Evolutionary conservation across 2,888 invertebrate species (phyloP).

Genomic region (Iselma pallidipennis): DNA sequence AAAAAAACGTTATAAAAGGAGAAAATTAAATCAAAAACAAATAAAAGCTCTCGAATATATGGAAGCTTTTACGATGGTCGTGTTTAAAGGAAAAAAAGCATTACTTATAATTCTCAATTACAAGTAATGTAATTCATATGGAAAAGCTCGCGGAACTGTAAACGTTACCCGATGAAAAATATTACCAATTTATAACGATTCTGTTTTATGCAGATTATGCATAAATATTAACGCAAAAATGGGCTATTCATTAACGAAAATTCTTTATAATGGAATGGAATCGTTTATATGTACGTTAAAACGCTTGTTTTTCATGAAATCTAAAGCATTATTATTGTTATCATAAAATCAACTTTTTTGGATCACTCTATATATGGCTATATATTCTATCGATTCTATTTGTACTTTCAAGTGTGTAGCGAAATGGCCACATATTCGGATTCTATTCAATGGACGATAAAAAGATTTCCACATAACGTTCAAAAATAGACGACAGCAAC

Average conservation of each 20-base stretch:
- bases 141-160: neutral
- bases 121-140: neutral
- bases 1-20: neutral
- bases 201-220: too few relatives aligned
- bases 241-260: too few relatives aligned
- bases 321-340: too few relatives aligned
- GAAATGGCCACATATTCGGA: constrained; percentile 21
- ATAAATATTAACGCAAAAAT: too few relatives aligned
- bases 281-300: too few relatives aligned
- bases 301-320: too few relatives aligned
- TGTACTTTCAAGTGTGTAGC: constrained; percentile 25
- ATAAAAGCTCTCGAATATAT: neutral
- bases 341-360: constrained; percentile 22
- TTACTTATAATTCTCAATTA: neutral
- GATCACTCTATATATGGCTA: constrained; percentile 10
- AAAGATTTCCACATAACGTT: constrained; percentile 3
- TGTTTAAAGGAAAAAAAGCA: neutral
- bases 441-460: constrained; percentile 6
- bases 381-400: constrained; percentile 26
- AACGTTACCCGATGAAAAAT: too few relatives aligned
- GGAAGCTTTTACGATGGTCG: neutral
- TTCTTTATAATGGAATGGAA: too few relatives aligned
- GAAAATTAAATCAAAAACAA: neutral
- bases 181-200: too few relatives aligned
- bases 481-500: neutral